phyloP scores from a whole-genome alignment of 2,113 vertebrate species.

The Syngnathus floridae region DNA sequence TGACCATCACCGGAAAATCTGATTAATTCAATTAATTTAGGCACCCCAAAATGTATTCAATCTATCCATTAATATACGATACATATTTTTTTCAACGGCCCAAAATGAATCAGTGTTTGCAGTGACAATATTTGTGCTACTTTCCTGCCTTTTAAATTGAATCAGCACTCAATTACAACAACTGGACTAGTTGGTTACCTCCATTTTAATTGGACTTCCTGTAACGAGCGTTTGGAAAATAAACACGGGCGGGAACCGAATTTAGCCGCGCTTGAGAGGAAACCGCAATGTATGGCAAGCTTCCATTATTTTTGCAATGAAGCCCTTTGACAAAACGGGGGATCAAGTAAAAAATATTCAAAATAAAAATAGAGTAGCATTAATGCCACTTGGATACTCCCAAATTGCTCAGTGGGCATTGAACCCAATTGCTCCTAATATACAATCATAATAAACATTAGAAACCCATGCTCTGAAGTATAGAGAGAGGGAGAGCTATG shows the following conservation, averaged over 20 bases:
- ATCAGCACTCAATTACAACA: neutral
- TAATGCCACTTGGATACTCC: neutral
- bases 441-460: neutral
- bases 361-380: neutral
- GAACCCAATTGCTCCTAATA: neutral
- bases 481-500: constrained; percentile 12
- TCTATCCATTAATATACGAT: too few species aligned
- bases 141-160: neutral
- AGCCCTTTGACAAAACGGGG: neutral
- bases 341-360: neutral
- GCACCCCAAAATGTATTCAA: too few species aligned
- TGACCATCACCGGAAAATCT: neutral
- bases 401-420: neutral
- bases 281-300: neutral
- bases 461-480: neutral
- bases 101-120: too few species aligned
- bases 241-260: neutral
- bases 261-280: neutral
- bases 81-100: too few species aligned
- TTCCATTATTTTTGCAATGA: neutral
- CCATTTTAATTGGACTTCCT: neutral
- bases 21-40: neutral
- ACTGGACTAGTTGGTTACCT: neutral
- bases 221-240: neutral
- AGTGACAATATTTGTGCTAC: too few species aligned